Conservation (phyloP, 2,113 vertebrate genomes). For the Poecilia latipinna region DNA sequence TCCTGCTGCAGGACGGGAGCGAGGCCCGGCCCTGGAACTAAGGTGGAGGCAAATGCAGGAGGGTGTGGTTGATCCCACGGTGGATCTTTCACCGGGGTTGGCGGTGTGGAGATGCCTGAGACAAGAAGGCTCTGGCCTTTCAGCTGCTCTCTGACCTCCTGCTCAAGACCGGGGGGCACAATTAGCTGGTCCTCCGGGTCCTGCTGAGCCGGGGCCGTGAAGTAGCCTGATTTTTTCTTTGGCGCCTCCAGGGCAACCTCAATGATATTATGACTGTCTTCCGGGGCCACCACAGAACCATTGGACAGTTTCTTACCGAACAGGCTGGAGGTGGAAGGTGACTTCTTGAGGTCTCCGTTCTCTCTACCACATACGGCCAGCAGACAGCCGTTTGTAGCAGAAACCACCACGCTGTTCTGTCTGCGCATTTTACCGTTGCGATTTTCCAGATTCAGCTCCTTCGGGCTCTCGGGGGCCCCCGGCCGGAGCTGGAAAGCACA, state of each 20-base stretch:
- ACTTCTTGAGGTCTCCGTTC: slow-evolving; percentile 89
- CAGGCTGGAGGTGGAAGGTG: slow-evolving; percentile 89
- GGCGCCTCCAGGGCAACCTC: slow-evolving; percentile 96
- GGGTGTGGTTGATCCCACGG: slow-evolving; percentile 78
- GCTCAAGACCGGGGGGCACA: slow-evolving; percentile 90
- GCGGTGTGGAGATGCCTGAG: slow-evolving; percentile 64
- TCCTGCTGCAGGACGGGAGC: slow-evolving; percentile 81
- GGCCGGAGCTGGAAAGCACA: slow-evolving; percentile 85
- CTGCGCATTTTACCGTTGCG: slow-evolving; percentile 81
- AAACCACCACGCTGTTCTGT: slow-evolving; percentile 90
- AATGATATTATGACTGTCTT: slow-evolving; percentile 94
- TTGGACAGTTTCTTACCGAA: slow-evolving; percentile 95
- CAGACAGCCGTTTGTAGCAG: slow-evolving; percentile 82
- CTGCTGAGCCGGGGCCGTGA: slow-evolving; percentile 91
- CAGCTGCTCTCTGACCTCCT: slow-evolving; percentile 93
- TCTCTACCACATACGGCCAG: slow-evolving; percentile 84
- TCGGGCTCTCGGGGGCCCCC: slow-evolving; percentile 61
- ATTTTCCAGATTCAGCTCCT: slow-evolving; percentile 65
- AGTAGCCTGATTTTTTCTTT: slow-evolving; percentile 96
- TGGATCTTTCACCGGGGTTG: slow-evolving; percentile 70
- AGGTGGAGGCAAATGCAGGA: slow-evolving; percentile 67
- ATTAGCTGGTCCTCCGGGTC: slow-evolving; percentile 96
- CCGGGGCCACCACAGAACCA: slow-evolving; percentile 92
- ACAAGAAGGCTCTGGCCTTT: slow-evolving; percentile 76
- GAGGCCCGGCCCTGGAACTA: slow-evolving; percentile 56